Base-by-base conservation (phyloP, 2,113 vertebrate genomes). In the Sterrhoptilus dennistouni region DNA sequence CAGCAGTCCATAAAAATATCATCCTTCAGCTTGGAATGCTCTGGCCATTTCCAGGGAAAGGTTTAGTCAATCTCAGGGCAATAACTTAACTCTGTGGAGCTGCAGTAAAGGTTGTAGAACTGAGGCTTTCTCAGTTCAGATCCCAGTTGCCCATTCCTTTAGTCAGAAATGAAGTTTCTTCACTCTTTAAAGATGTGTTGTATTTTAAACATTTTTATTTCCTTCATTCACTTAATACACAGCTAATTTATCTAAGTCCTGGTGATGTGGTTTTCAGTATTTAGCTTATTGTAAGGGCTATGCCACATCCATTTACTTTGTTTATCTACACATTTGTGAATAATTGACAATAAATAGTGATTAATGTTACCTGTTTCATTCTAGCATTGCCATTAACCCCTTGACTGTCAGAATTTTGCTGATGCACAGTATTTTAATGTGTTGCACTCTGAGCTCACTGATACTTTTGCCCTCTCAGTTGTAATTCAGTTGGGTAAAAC, bases 1-100 rank as follows among this genome's bases (percentile, higher is more conserved):
- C 80, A 96, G 94, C 84, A 84, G 83, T 97, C 89, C 81, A 85
- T 97, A 95, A 97, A 97, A 97, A 95, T 89, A 95, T 75, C 94
- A 96, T 97, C 89, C 65, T 95, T 97, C 95, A 89, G 77, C 90
- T 97, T 52, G 64, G 88, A 97, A 94, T 95, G 93, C 96, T 97
- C 57, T 94, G 85, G 71, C 89, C 92, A 86, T 98, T 98, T 97
- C 75, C 69, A n/a, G 1, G 12, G 54, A 95, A 97, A 90, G 95
- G 91, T 96, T 97, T 83, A 89, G 89, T 98, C 97, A 94, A 35
- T 98, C 93, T 88, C 19, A 71, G 71, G 87, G 83, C 94, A 92
- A 64, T 96, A 94, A 95, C 49, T 94, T 93, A 60, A 90, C 69
- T 96, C 77, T 59, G 35, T 78, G 27, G 49, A 57, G 72, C 56